Percentiles rank a stretch among this genome's conserved stretches.
Evolutionary conservation across 2,888 invertebrate genomes (phyloP).

Genomic region (Listrodromus nycthemerus): DNA sequence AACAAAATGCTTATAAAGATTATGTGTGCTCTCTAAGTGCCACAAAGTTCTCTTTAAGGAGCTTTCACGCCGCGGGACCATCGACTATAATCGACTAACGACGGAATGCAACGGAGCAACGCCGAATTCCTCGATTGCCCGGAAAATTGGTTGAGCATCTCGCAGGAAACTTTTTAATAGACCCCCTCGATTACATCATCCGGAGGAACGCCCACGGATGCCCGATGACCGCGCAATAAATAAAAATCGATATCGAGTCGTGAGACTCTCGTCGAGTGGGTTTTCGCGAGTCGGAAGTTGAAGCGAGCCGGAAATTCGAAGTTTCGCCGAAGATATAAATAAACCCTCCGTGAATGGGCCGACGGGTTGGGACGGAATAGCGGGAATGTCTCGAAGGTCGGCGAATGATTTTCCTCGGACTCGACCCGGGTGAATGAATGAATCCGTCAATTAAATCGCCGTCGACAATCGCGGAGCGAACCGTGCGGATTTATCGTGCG

Average conservation of each 20-base stretch:
- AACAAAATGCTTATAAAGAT: no score
- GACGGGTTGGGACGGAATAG: neutral
- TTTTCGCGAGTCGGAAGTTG: neutral
- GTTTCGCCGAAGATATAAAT: neutral
- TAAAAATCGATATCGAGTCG: conserved; percentile 5
- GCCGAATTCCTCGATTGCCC: neutral
- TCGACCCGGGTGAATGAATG: conserved; percentile 55
- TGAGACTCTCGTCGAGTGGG: neutral
- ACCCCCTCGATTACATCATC: conserved; percentile 7
- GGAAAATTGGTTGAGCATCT: neutral
- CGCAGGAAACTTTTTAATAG: neutral
- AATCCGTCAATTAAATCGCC: conserved; percentile 60
- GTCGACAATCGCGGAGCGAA: neutral
- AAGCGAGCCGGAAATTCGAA: neutral
- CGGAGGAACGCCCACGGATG: neutral
- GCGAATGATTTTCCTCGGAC: neutral
- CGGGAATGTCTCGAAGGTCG: no score
- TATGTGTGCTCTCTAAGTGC: no score
- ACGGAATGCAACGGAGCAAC: neutral
- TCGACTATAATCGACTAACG: neutral
- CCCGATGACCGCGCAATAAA: neutral
- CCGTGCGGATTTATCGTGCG: neutral
- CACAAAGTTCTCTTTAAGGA: no score
- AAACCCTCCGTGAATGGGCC: neutral
- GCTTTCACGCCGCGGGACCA: neutral